Percentiles rank a stretch among this genome's conserved stretches.
These are phyloP conservation scores for Punctoribates punctum DNA, from an alignment of 2,888 invertebrate genomes.

Conservation along the genomic window DNA sequence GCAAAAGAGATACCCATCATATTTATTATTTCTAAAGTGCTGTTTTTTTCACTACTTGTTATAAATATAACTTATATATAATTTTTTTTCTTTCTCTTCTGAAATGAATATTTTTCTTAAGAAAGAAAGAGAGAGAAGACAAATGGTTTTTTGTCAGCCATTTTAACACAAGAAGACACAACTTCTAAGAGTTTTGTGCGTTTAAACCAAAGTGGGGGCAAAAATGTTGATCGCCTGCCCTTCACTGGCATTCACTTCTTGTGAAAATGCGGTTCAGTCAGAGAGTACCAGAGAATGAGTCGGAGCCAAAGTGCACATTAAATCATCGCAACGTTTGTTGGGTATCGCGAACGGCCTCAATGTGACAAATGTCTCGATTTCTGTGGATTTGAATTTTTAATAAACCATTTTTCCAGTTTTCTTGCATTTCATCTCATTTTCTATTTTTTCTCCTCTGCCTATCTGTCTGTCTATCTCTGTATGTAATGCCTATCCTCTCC, in stretches of 20 bases:
- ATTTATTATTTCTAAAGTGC: slow-evolving; percentile 22
- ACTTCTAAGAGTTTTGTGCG: neutral
- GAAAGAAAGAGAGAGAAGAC: slow-evolving; percentile 12
- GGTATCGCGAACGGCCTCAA: neutral
- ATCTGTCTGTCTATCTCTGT: neutral
- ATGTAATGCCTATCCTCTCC: too few relatives aligned
- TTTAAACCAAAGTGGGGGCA: neutral
- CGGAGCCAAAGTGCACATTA: neutral
- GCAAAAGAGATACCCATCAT: slow-evolving; percentile 11
- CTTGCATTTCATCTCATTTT: slow-evolving; percentile 18
- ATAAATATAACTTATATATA: neutral
- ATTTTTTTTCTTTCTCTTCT: neutral
- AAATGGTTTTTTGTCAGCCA: slow-evolving; percentile 20
- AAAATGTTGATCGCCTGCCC: slow-evolving; percentile 4
- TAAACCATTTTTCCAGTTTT: neutral
- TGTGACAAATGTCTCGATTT: slow-evolving; percentile 31
- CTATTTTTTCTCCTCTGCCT: neutral
- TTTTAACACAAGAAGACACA: slow-evolving; percentile 7
- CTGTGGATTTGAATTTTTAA: slow-evolving; percentile 14
- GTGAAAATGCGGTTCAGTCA: neutral
- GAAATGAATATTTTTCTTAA: slow-evolving; percentile 9
- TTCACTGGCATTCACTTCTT: neutral
- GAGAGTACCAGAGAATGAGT: neutral
- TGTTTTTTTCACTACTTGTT: neutral
- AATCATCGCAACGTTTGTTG: neutral